Evolutionary conservation across 1,140 invertebrate genomes (phyloP).

Genomic region (Drosophila bocqueti): DNA sequence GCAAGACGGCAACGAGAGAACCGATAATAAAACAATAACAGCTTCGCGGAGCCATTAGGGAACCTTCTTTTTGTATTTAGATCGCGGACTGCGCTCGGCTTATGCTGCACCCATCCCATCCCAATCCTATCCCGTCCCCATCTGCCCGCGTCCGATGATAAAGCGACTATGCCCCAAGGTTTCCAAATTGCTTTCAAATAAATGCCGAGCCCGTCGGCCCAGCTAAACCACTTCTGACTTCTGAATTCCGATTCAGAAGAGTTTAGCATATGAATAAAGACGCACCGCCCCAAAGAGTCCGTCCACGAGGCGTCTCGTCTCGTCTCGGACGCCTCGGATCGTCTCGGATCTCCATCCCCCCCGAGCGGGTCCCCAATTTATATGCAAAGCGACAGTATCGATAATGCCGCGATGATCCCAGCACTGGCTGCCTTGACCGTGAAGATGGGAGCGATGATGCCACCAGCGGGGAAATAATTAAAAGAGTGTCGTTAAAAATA

Average conservation of each 20-base stretch:
- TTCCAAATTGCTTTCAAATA: constrained; percentile 74
- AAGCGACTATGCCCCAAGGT: constrained; percentile 66
- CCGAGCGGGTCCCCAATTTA: constrained; percentile 42
- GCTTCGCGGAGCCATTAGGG: constrained; percentile 55
- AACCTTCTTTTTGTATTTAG: constrained; percentile 43
- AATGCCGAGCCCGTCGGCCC: constrained; percentile 44
- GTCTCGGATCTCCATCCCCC: constrained; percentile 5
- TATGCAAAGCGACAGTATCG: constrained; percentile 67
- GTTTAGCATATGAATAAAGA: constrained; percentile 78
- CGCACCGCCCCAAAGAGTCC: constrained; percentile 28
- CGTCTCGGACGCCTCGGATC: constrained; percentile 4
- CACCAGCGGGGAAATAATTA: constrained; percentile 67
- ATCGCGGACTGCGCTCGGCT: constrained; percentile 46
- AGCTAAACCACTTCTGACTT: constrained; percentile 67
- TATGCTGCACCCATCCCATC: constrained; percentile 69
- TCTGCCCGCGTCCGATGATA: constrained; percentile 53
- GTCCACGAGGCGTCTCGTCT: constrained; percentile 6
- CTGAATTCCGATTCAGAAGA: constrained; percentile 61
- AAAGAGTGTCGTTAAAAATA: constrained; percentile 68
- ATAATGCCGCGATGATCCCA: constrained; percentile 56
- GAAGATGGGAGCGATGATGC: constrained; percentile 59
- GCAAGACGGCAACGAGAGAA: constrained; percentile 13
- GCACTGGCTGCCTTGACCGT: constrained; percentile 41
- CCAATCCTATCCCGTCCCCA: neutral
- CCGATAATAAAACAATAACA: constrained; percentile 39